Evolutionary conservation across 2,113 vertebrate species (phyloP).

Genomic region (Dromiciops gliroides): DNA sequence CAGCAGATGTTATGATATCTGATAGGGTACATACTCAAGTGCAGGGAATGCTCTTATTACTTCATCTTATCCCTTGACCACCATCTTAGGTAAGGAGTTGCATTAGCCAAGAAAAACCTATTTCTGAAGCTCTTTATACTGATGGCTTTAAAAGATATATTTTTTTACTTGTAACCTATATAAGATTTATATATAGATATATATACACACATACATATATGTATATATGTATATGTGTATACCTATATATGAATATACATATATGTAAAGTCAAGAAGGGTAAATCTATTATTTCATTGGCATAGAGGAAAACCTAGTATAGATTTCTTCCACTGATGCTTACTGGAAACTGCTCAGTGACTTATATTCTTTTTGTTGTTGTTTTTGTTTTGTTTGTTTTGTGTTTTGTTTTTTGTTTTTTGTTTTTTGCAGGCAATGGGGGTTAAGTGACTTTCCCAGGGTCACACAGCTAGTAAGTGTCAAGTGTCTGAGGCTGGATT

Average conservation of each 20-base stretch:
- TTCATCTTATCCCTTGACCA: no score
- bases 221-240: no score
- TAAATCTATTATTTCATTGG: not conserved
- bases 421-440: no score
- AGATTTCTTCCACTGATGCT: not conserved
- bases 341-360: not conserved
- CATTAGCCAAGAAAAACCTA: not conserved
- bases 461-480: no score
- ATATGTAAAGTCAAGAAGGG: no score
- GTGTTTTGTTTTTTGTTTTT: no score
- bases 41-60: not conserved
- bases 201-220: no score
- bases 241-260: no score
- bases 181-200: no score
- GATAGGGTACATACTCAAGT: not conserved
- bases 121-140: not conserved
- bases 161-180: not conserved
- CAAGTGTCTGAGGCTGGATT: no score
- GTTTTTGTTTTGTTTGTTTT: no score
- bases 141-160: not conserved
- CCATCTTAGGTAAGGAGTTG: not conserved
- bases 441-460: no score
- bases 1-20: not conserved
- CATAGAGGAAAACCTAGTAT: not conserved
- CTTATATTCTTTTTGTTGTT: not conserved